Percentiles rank a stretch among this genome's conserved stretches.
Conservation (phyloP, 37 sponge, comb jelly and placozoan species). For the Cladorhizidae sp. region DNA sequence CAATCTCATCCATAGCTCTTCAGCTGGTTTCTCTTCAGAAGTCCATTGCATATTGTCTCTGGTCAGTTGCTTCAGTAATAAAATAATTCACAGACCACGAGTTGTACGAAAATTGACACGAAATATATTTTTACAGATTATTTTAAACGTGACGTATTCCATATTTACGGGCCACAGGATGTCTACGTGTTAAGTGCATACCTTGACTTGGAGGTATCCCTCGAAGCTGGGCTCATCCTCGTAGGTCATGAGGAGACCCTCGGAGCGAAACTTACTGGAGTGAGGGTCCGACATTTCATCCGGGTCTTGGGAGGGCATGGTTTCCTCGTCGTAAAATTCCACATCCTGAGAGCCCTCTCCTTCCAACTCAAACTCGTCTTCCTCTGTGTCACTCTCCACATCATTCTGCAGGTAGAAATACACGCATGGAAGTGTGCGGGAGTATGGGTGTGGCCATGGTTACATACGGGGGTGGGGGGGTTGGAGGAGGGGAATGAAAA, state of each 20-base stretch:
- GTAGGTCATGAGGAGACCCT: slow-evolving; percentile 45
- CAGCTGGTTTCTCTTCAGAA: no score
- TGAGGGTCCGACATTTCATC: slow-evolving; percentile 64
- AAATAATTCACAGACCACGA: no score
- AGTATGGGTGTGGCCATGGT: neutral
- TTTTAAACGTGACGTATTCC: no score
- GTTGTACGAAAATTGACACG: no score
- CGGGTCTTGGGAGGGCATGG: slow-evolving; percentile 17
- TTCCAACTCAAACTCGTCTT: slow-evolving; percentile 35
- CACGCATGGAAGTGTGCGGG: neutral
- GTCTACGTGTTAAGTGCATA: neutral
- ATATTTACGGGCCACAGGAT: no score
- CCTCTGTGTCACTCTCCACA: slow-evolving; percentile 42
- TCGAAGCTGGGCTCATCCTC: slow-evolving; percentile 66
- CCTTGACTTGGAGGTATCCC: slow-evolving; percentile 77
- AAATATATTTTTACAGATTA: no score
- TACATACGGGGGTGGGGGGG: neutral
- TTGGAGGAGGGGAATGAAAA: neutral
- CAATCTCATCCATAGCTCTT: no score
- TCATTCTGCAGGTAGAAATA: slow-evolving; percentile 23
- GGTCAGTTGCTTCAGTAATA: no score
- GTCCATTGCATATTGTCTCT: no score
- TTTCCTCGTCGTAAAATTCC: slow-evolving; percentile 1
- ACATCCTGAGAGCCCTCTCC: slow-evolving; percentile 7
- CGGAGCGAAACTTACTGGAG: slow-evolving; percentile 50